phyloP scores from a whole-genome alignment of 2,888 invertebrate genomes.

The Cephus rjabovi region DNA sequence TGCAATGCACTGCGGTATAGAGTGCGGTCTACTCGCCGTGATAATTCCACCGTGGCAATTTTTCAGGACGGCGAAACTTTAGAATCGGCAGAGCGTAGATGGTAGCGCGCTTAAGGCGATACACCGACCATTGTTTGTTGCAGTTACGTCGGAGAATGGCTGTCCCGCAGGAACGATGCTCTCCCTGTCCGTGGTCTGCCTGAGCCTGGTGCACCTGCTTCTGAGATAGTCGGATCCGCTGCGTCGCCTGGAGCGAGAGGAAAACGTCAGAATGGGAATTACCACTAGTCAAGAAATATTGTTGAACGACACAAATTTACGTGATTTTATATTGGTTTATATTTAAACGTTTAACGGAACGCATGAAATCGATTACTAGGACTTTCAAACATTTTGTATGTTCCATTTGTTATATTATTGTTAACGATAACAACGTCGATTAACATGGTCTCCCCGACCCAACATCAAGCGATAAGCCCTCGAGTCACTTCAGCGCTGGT shows the following conservation, averaged over 20 bases:
- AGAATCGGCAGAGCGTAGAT: conserved; percentile 13
- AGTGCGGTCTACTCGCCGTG: conserved; percentile 8
- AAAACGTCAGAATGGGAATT: conserved; percentile 14
- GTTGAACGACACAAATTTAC: conserved; percentile 34
- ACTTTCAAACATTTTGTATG: conserved; percentile 27
- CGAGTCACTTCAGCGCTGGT: neutral
- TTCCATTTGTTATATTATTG: conserved; percentile 32
- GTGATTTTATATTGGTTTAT: conserved; percentile 34
- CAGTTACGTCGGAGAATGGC: conserved; percentile 57
- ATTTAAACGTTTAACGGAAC: conserved; percentile 17
- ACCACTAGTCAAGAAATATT: conserved; percentile 21
- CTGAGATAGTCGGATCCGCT: conserved; percentile 49
- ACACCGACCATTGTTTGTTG: conserved; percentile 39
- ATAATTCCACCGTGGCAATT: conserved; percentile 30
- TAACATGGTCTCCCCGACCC: neutral
- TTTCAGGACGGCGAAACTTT: conserved; percentile 29
- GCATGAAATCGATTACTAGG: conserved; percentile 14
- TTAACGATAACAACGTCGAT: conserved; percentile 9
- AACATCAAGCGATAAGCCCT: neutral
- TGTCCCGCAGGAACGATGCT: conserved; percentile 40
- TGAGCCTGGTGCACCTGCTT: conserved; percentile 46
- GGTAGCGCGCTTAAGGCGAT: conserved; percentile 9
- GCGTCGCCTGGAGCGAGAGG: conserved; percentile 13
- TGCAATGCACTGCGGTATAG: conserved; percentile 3
- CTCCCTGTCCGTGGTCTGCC: conserved; percentile 20